Evolutionary conservation across 2,888 invertebrate species (phyloP), one percentile per base, ranked within the genome.

Genomic region (Tetheella fluctuosa): DNA sequence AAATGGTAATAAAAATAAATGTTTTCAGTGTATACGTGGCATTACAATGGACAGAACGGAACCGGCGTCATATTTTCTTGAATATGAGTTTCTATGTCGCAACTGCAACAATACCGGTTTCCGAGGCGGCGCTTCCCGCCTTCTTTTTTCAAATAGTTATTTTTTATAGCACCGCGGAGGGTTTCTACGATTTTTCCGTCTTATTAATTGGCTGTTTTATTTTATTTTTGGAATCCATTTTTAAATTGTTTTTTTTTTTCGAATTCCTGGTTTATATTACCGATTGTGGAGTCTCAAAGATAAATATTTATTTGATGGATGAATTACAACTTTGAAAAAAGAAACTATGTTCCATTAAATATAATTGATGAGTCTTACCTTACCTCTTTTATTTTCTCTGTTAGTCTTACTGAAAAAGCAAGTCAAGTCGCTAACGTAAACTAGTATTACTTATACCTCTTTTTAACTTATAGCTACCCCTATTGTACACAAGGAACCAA

Each of bases 31-130:
- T 63, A 69, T 68, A 74, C 62, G 59, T 63, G 63, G 70, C 74
- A 65, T 73, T 71, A 77, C 79, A 81, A 81, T 74, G 75, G 75
- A 67, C 74, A 73, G 52, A 57, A 57, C 55, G 66, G 72, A 79
- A 81, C 76, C 74, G 73, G 70, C 75, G 73, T 80, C 83, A 83
- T 85, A 85, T 86, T 83, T 85, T 78, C 81, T 80, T 80, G 83
- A 80, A 84, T 83, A 83, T 79, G 80, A 83, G 78, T 71, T 64
- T 65, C 67, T 48, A 48, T 48, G 48, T 48, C 48, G 17, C 39
- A 39, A 64, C 67, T 65, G 65, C 79, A 76, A 83, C 76, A 76
- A 79, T 83, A 70, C 77, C 69, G 67, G 75, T 69, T 81, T 79
- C 84, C 78, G 81, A 79, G 77, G 73, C 71, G 70, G 48, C 61